Base-by-base conservation (phyloP, 2,888 invertebrate genomes). In the Tricholauxania praeusta region DNA sequence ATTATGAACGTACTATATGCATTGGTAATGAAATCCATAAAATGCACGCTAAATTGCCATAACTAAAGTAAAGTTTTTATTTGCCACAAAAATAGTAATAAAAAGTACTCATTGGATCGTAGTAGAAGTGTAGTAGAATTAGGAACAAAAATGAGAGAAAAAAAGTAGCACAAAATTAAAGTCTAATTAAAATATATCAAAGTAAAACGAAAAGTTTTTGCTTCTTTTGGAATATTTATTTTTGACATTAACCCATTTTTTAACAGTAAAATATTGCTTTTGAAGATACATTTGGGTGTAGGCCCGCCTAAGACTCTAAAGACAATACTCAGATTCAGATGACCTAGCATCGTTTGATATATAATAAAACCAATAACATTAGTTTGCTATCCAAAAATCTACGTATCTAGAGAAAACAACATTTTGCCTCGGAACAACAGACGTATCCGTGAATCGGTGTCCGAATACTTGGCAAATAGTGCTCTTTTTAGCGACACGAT, bases 31-130 rank as follows among this genome's bases (percentile, higher is more conserved):
- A 49, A 64, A 48, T 22, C 51, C 49, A 69, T 60, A 59, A 60
- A 28, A 60, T 53, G 17, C 48, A 68, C 19, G 22, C 39, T 55
- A 52, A 47, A 32, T 39, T 15, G 51, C 7, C 22, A 17, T 28
- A 14, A 53, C 53, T 39, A 57, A 55, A 67, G 48, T 67, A 32
- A 67, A 70, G 52, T 53, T 62, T 70, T 70, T 53, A 70, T 70
- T 70, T 70, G 62, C 62, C 19, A 39, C 62, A 15, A 62, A 68
- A 57, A 64, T 15, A 3, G 17, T 22, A 64, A 64, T 49, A 55
- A 32, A 32, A 57, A 57, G 7, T 22, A 55, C 22, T 39, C 5
- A 57, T 57, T 57, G 10, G 22, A 14, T 57, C 22, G 57, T 19
- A 57, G 28, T 8, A 57, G 57, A 12, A 57, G 22, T 3, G 57